These are phyloP conservation scores for Barbus barbus DNA, from an alignment of 2,113 vertebrate genomes.

Conservation along the genomic window DNA sequence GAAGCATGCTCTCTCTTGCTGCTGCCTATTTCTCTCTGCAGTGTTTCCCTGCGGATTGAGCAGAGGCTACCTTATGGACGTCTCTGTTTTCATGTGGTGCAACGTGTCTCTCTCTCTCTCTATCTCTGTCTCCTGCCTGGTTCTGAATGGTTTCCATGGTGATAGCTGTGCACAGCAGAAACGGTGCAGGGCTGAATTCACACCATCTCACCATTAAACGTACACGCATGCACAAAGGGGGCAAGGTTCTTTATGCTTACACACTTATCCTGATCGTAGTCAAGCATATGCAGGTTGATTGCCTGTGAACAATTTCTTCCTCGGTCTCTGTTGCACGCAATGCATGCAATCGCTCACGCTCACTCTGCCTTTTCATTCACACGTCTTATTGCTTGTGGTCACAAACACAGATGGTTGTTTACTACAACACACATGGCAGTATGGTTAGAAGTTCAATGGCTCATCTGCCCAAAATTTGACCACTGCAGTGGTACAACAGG, in stretches of 20 bases:
- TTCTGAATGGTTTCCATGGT: constrained; percentile 77
- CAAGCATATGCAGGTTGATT: not conserved
- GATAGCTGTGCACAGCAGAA: constrained; percentile 76
- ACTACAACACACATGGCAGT: not conserved
- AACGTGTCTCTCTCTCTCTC: constrained; percentile 44
- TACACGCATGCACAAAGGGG: not conserved
- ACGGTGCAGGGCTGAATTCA: constrained; percentile 71
- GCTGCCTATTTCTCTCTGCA: constrained; percentile 43
- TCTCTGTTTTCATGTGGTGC: constrained; percentile 61
- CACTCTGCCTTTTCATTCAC: constrained; percentile 17
- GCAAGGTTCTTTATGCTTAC: not conserved
- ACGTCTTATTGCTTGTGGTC: constrained; percentile 31
- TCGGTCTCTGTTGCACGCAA: not conserved
- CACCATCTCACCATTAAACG: constrained; percentile 67
- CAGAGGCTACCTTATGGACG: constrained; percentile 67
- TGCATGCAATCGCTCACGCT: not conserved
- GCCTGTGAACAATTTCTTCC: not conserved
- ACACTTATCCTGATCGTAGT: not conserved
- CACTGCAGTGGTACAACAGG: constrained; percentile 24
- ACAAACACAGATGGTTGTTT: constrained; percentile 32
- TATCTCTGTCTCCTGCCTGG: constrained; percentile 44
- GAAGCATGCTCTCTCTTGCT: constrained; percentile 29
- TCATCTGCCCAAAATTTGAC: constrained; percentile 42
- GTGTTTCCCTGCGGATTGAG: constrained; percentile 72
- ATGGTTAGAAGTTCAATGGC: not conserved